A percentile compares a stretch with the other conserved stretches of the same genome.
Conservation (phyloP, 2,113 vertebrate genomes). For the Pogonocichla stellata region DNA sequence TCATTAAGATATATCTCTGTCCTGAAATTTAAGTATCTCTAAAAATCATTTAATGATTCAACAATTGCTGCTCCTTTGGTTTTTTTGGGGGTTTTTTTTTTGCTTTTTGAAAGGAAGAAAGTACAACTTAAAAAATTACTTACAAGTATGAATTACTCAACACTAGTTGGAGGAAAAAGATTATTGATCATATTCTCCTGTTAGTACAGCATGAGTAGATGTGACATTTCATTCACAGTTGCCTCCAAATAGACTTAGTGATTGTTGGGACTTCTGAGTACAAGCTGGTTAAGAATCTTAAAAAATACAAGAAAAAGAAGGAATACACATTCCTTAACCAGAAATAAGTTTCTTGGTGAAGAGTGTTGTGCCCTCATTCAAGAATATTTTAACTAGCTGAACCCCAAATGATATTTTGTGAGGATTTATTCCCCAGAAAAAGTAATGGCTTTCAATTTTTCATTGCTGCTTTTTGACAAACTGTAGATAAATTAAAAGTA, state of each 20-base stretch:
- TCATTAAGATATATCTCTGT: not conserved
- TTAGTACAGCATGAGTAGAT: not conserved
- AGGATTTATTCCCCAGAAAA: constrained; percentile 10
- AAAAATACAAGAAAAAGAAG: not conserved
- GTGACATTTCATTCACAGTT: constrained; percentile 24
- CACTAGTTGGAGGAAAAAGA: not conserved
- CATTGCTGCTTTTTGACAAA: not conserved
- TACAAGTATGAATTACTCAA: not conserved
- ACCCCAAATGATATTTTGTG: not conserved
- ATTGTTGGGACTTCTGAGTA: not conserved
- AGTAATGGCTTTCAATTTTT: constrained; percentile 19
- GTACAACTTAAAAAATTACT: not conserved
- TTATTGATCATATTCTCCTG: not conserved
- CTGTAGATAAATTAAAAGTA: constrained; percentile 65
- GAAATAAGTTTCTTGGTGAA: not conserved
- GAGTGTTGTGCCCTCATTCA: not conserved
- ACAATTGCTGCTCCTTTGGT: not conserved
- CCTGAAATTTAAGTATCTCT: not conserved
- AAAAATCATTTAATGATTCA: not conserved
- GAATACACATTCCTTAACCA: not conserved
- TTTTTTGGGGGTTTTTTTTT: not conserved
- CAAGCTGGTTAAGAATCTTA: not conserved
- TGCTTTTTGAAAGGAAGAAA: not conserved
- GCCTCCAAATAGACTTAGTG: not conserved
- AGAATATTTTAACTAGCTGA: not conserved